phyloP scores from a whole-genome alignment of 2,888 invertebrate species.

The Terebella lapidaria region DNA sequence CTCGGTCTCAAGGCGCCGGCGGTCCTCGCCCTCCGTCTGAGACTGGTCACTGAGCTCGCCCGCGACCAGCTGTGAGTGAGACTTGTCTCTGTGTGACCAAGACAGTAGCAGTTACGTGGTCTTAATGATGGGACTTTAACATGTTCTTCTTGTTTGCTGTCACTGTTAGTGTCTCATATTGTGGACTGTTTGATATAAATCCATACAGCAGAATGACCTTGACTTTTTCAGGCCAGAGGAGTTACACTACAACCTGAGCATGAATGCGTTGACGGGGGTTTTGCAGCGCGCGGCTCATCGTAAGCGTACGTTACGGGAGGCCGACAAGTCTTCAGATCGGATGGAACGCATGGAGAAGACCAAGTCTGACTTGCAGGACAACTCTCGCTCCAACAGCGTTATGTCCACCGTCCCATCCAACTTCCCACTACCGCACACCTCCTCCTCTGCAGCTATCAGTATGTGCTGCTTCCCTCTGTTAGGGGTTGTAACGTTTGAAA shows the following conservation, averaged over 20 bases:
- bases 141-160: not conserved
- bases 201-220: too few relatives aligned
- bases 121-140: too few relatives aligned
- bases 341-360: conserved; percentile 5
- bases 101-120: too few relatives aligned
- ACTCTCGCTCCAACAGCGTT: conserved; percentile 45
- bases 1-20: conserved; percentile 46
- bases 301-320: conserved; percentile 7
- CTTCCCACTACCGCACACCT: conserved; percentile 4
- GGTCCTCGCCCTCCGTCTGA: conserved; percentile 43
- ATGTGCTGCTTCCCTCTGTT: too few relatives aligned
- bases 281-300: conserved; percentile 38
- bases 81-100: not conserved
- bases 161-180: not conserved
- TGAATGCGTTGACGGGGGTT: conserved; percentile 38
- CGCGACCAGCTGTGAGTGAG: conserved; percentile 48
- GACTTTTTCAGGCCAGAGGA: conserved; percentile 40
- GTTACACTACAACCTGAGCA: conserved; percentile 43
- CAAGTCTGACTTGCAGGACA: conserved; percentile 7
- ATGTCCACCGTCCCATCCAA: conserved; percentile 30
- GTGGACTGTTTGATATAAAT: not conserved
- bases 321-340: conserved; percentile 2
- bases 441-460: not conserved
- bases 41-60: conserved; percentile 43
- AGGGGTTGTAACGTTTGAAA: too few relatives aligned